phyloP scores from a whole-genome alignment of 2,113 vertebrate species.

The Myotis davidii region DNA sequence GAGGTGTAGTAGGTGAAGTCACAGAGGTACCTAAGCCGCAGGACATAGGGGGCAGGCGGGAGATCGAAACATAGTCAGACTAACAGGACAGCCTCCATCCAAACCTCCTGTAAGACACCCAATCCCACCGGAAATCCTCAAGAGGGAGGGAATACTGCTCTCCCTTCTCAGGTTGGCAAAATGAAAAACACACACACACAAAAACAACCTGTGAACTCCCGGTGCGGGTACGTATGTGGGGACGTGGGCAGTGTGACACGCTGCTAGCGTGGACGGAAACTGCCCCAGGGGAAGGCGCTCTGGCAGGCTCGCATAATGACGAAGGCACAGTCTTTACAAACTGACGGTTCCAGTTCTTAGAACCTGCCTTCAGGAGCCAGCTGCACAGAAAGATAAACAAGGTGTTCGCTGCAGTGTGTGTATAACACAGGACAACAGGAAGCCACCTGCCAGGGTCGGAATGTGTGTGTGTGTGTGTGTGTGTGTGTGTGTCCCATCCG shows the following conservation, averaged over 20 bases:
- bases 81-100: neutral
- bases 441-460: neutral
- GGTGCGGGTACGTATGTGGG: neutral
- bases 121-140: neutral
- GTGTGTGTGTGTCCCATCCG: neutral
- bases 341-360: neutral
- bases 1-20: slow-evolving; percentile 97
- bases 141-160: too few relatives aligned
- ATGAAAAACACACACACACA: too few relatives aligned
- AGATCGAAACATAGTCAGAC: neutral
- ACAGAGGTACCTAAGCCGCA: slow-evolving; percentile 91
- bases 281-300: neutral
- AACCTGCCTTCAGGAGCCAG: neutral
- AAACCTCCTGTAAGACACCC: neutral
- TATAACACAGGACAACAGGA: neutral
- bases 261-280: neutral
- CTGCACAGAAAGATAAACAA: neutral
- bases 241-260: neutral
- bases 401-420: fast-evolving
- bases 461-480: neutral
- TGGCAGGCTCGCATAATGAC: neutral
- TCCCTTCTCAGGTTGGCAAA: neutral
- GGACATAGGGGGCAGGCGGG: fast-evolving
- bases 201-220: too few relatives aligned
- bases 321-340: neutral